phyloP scores from a whole-genome alignment of 1,140 invertebrate genomes.

The Anoplolepis gracilipes region DNA sequence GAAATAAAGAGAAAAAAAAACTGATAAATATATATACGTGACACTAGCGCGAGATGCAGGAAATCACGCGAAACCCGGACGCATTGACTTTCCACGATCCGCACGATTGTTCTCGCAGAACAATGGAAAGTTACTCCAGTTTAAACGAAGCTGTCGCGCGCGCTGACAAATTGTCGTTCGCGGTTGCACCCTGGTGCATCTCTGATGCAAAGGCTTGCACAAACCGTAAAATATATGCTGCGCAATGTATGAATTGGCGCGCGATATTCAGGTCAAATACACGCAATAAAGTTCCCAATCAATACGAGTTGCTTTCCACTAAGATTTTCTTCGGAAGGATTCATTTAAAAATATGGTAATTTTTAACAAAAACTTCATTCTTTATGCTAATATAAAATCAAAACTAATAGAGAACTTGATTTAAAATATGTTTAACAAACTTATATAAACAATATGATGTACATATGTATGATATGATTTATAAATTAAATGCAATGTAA shows the following conservation, averaged over 20 bases:
- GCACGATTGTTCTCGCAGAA: constrained; percentile 68
- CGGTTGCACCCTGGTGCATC: constrained; percentile 59
- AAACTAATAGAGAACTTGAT: no score
- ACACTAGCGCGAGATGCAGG: not conserved
- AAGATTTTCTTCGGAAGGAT: not conserved
- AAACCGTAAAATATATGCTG: not conserved
- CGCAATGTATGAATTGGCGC: not conserved
- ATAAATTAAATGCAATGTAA: no score
- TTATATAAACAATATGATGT: no score
- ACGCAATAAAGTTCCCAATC: not conserved
- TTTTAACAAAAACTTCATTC: not conserved
- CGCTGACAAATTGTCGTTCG: constrained; percentile 71
- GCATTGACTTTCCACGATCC: constrained; percentile 39
- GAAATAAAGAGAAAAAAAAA: not conserved
- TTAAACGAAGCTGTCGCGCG: constrained; percentile 72
- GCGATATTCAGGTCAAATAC: not conserved
- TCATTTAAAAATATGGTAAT: not conserved
- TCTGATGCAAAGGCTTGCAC: constrained; percentile 17
- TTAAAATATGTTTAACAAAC: no score
- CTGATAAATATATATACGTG: constrained; percentile 30
- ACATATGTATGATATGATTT: no score
- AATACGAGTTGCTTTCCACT: not conserved
- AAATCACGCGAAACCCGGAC: constrained; percentile 39
- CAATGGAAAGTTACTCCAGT: constrained; percentile 72
- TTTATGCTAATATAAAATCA: not conserved